Percentiles rank a stretch among this genome's conserved stretches.
Conservation (phyloP, 2,797 vertebrate species). For the Poliocrania exsul region DNA sequence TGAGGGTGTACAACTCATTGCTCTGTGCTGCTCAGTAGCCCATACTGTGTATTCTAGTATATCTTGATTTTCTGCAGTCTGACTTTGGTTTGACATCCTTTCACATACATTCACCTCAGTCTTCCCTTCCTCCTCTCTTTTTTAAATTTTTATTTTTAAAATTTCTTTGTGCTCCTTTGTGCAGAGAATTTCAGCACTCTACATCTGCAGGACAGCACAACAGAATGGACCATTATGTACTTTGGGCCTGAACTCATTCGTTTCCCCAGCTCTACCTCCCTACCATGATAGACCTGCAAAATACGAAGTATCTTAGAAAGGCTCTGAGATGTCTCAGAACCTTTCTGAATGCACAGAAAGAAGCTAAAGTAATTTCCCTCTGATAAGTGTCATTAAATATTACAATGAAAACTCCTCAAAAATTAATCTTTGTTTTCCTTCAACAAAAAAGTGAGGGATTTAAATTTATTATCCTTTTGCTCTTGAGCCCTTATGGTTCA, state of each 20-base stretch:
- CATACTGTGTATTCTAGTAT: rapidly evolving
- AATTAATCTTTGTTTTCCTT: not conserved
- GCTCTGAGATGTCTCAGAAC: not conserved
- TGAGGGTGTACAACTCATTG: not conserved
- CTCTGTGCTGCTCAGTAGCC: not conserved
- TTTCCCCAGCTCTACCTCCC: not conserved
- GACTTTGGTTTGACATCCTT: not conserved
- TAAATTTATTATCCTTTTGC: not conserved
- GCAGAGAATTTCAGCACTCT: not conserved
- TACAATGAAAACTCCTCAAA: not conserved
- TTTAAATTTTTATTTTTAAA: not conserved
- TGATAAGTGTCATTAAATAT: not conserved
- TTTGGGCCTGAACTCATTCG: not conserved
- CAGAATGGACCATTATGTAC: not conserved
- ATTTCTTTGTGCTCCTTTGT: not conserved
- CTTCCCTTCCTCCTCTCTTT: rapidly evolving
- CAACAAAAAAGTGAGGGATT: not conserved
- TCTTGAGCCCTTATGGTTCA: not conserved
- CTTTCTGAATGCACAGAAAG: not conserved
- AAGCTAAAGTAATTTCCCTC: not conserved
- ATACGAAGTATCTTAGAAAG: not conserved
- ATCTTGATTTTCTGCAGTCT: not conserved
- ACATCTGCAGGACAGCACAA: not conserved
- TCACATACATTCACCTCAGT: not conserved
- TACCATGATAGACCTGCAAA: not conserved